phyloP scores from a whole-genome alignment of 2,888 invertebrate genomes.

The Cistogaster globosa region DNA sequence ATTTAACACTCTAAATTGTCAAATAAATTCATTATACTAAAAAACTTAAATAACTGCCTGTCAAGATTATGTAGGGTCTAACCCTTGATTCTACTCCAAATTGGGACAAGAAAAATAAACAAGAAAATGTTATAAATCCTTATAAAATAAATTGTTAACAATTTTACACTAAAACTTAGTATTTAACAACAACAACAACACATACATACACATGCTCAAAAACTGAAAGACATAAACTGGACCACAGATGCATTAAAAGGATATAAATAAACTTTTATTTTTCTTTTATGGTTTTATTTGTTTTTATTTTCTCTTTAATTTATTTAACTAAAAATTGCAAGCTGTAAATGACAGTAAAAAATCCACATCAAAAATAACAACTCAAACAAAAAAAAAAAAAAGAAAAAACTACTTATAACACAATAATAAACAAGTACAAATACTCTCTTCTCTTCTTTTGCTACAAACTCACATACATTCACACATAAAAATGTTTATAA shows the following conservation, averaged over 20 bases:
- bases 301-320: conserved; percentile 31
- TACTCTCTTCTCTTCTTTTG: not conserved
- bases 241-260: conserved; percentile 64
- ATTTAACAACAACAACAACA: conserved; percentile 1
- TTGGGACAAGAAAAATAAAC: conserved; percentile 30
- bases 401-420: conserved; percentile 45
- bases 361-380: conserved; percentile 51
- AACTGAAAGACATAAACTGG: conserved; percentile 10
- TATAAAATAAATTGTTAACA: conserved; percentile 67
- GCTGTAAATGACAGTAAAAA: conserved; percentile 65
- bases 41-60: conserved; percentile 17
- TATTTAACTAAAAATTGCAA: conserved; percentile 59
- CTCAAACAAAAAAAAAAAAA: no score
- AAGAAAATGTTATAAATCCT: conserved; percentile 55
- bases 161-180: conserved; percentile 53
- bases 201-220: not conserved
- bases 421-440: conserved; percentile 45
- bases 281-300: conserved; percentile 21
- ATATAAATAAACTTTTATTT: conserved; percentile 57
- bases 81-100: conserved; percentile 31
- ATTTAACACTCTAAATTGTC: not conserved
- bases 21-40: not conserved
- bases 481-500: conserved; percentile 42
- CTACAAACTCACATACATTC: not conserved
- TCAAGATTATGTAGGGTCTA: conserved; percentile 36